phyloP scores from a whole-genome alignment of 2,888 invertebrate genomes.

The Leucophora obtusa region DNA sequence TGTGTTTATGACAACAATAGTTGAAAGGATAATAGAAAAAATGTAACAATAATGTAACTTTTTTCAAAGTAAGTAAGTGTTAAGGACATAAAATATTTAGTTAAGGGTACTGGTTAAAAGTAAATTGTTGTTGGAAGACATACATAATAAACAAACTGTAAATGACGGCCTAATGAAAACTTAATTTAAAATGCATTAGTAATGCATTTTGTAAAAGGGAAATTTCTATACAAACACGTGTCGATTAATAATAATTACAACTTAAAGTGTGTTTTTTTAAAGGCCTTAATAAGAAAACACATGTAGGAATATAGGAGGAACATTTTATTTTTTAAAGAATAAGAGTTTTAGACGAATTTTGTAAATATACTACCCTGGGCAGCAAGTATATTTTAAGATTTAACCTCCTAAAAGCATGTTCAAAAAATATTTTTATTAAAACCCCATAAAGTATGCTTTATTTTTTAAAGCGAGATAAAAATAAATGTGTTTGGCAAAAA shows the following conservation, averaged over 20 bases:
- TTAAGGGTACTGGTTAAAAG: neutral
- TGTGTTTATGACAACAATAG: conserved; percentile 46
- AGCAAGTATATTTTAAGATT: too few relatives aligned
- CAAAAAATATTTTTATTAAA: too few relatives aligned
- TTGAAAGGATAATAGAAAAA: conserved; percentile 4
- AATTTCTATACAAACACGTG: conserved; percentile 17
- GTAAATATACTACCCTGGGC: too few relatives aligned
- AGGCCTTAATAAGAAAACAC: neutral
- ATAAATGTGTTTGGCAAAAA: too few relatives aligned
- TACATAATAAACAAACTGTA: conserved; percentile 9
- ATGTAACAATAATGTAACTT: conserved; percentile 23
- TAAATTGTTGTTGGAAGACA: neutral
- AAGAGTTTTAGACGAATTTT: too few relatives aligned
- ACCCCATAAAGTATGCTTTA: neutral
- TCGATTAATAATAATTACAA: conserved; percentile 18
- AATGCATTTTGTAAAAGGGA: neutral
- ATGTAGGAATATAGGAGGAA: neutral
- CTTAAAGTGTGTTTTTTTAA: neutral
- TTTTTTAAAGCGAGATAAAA: too few relatives aligned
- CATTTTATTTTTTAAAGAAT: too few relatives aligned
- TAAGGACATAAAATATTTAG: neutral
- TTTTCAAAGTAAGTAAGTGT: neutral
- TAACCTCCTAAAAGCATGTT: too few relatives aligned
- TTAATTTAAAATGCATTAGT: conserved; percentile 42
- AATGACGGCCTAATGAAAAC: conserved; percentile 26